phyloP scores from a whole-genome alignment of 2,888 invertebrate species.

The Hemaris fuciformis region DNA sequence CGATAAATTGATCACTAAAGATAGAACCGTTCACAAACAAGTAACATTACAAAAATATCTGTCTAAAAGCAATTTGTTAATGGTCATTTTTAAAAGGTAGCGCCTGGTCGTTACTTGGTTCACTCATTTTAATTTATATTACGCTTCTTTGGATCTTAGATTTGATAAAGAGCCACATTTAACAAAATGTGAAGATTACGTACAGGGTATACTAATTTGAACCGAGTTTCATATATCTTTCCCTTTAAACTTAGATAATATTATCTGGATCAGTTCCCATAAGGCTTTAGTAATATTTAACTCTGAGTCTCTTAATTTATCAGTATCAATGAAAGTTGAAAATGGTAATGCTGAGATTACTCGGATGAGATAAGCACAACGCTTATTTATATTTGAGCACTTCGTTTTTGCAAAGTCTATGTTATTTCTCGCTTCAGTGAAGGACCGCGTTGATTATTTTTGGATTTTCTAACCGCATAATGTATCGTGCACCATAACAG shows the following conservation, averaged over 20 bases:
- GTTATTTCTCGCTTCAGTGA: neutral
- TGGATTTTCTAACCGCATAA: constrained; percentile 38
- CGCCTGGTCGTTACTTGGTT: constrained; percentile 46
- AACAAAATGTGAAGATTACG: constrained; percentile 62
- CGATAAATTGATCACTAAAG: constrained; percentile 72
- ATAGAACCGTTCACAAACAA: constrained; percentile 68
- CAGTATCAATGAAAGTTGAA: constrained; percentile 13
- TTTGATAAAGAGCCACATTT: constrained; percentile 65
- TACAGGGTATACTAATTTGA: constrained; percentile 65
- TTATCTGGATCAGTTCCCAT: constrained; percentile 48
- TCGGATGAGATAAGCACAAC: neutral
- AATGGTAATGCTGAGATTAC: neutral
- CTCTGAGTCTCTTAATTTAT: constrained; percentile 31
- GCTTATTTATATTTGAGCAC: neutral
- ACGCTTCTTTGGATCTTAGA: constrained; percentile 53
- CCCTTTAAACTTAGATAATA: constrained; percentile 53
- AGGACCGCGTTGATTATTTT: constrained; percentile 13
- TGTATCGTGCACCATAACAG: constrained; percentile 10
- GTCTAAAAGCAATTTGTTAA: constrained; percentile 68
- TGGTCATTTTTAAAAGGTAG: constrained; percentile 63
- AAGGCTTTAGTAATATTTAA: constrained; percentile 41
- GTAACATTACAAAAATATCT: constrained; percentile 70
- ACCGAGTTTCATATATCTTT: constrained; percentile 56
- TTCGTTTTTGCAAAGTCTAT: neutral
- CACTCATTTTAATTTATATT: constrained; percentile 52